A percentile compares a stretch with the other conserved stretches of the same genome.
Conservation (phyloP, 2,113 vertebrate species). For the Nymphicus hollandicus region DNA sequence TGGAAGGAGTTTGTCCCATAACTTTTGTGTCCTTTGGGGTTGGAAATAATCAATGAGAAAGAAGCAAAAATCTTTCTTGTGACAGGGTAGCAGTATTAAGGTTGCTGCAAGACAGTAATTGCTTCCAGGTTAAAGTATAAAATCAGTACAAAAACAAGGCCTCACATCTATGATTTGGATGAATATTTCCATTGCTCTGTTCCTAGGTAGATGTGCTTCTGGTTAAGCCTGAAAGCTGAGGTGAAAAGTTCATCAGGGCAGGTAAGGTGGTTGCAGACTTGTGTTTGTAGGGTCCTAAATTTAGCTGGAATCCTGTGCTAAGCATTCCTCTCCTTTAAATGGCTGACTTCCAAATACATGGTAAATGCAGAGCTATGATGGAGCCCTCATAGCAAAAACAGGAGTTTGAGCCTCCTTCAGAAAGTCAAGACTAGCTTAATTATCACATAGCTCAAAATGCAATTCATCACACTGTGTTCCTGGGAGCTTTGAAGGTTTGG, state of each 20-base stretch:
- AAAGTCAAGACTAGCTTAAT: not conserved
- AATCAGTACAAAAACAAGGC: not conserved
- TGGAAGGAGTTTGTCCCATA: not conserved
- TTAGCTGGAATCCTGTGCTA: not conserved
- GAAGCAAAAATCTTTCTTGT: not conserved
- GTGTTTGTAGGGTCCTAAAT: not conserved
- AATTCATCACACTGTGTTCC: not conserved
- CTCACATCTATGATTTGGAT: not conserved
- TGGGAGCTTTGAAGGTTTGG: not conserved
- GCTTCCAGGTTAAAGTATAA: not conserved
- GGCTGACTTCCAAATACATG: not conserved
- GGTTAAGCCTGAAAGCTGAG: not conserved
- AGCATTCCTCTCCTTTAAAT: not conserved
- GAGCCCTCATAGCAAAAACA: not conserved
- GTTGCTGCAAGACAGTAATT: not conserved
- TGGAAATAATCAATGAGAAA: not conserved
- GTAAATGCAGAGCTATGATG: not conserved
- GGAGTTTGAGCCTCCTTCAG: not conserved
- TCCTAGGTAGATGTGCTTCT: not conserved
- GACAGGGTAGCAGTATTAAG: rapidly evolving
- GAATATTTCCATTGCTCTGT: not conserved
- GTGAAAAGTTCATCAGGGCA: not conserved
- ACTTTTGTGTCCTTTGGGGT: not conserved
- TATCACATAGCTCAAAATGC: not conserved
- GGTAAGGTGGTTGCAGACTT: too few relatives aligned